These are phyloP conservation scores for Limnephilus rhombicus DNA, from an alignment of 2,888 invertebrate species.

Conservation along the genomic window DNA sequence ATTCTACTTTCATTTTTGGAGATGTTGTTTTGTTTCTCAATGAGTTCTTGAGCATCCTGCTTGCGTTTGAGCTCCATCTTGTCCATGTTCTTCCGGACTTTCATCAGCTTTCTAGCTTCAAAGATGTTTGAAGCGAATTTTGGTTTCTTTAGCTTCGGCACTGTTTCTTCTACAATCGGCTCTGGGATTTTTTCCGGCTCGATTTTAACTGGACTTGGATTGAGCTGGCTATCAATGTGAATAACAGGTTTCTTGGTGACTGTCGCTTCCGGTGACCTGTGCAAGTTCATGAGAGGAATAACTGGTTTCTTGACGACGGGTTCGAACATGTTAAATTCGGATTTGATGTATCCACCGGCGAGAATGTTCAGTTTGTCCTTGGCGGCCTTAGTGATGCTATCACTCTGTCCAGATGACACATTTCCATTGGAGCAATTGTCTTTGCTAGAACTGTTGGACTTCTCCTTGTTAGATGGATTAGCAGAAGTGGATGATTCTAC, in stretches of 20 bases:
- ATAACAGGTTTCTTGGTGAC: slow-evolving; percentile 58
- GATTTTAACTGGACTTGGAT: slow-evolving; percentile 58
- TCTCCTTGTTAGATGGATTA: slow-evolving; percentile 70
- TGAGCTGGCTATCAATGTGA: slow-evolving; percentile 62
- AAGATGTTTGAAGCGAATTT: slow-evolving; percentile 83
- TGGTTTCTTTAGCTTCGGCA: slow-evolving; percentile 78
- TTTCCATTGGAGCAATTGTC: slow-evolving; percentile 74
- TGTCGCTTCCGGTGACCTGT: slow-evolving; percentile 48
- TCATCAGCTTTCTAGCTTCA: slow-evolving; percentile 82
- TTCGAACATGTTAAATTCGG: slow-evolving; percentile 66
- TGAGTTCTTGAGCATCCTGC: slow-evolving; percentile 74
- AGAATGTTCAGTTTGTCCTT: slow-evolving; percentile 69
- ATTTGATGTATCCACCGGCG: slow-evolving; percentile 63
- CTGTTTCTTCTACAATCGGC: neutral
- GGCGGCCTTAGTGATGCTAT: slow-evolving; percentile 72
- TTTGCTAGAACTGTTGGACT: slow-evolving; percentile 74
- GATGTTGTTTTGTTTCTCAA: slow-evolving; percentile 76
- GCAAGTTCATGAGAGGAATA: slow-evolving; percentile 35
- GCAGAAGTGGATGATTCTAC: slow-evolving; percentile 62
- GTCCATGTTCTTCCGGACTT: slow-evolving; percentile 81
- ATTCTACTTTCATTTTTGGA: slow-evolving; percentile 76
- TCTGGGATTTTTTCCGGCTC: slow-evolving; percentile 5
- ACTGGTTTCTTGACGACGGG: slow-evolving; percentile 59
- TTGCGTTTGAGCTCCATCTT: slow-evolving; percentile 79
- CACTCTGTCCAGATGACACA: slow-evolving; percentile 77